These are phyloP conservation scores for Mycalesis mineus DNA, from an alignment of 2,888 invertebrate genomes.

Conservation along the genomic window DNA sequence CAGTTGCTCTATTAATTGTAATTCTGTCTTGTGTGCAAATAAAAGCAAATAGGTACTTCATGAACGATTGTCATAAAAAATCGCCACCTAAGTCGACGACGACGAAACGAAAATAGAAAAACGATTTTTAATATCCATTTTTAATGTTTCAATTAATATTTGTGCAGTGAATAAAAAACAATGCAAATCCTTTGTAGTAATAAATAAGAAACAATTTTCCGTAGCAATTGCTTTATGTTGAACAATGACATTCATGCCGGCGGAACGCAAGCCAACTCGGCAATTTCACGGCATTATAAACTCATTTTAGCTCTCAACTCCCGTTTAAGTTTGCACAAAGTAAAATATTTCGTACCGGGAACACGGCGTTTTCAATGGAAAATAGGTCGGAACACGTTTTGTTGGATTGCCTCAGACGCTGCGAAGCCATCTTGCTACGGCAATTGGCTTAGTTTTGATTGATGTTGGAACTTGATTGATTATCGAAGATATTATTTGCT, in stretches of 20 bases:
- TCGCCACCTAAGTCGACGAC: too few species aligned
- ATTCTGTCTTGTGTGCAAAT: too few species aligned
- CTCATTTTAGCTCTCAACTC: slow-evolving; percentile 44
- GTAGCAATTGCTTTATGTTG: slow-evolving; percentile 17
- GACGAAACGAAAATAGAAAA: too few species aligned
- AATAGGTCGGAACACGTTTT: slow-evolving; percentile 40
- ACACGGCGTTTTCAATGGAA: slow-evolving; percentile 36
- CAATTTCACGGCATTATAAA: slow-evolving; percentile 54
- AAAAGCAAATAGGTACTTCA: too few species aligned
- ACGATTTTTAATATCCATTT: too few species aligned
- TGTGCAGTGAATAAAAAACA: neutral
- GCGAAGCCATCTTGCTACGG: slow-evolving; percentile 17
- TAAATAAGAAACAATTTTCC: slow-evolving; percentile 18
- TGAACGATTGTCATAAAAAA: too few species aligned
- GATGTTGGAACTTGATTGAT: slow-evolving; percentile 20
- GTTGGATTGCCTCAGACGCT: slow-evolving; percentile 23
- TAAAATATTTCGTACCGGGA: slow-evolving; percentile 45
- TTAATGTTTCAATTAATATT: neutral
- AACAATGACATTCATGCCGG: slow-evolving; percentile 26
- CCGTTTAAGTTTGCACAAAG: slow-evolving; percentile 39
- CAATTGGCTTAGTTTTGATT: slow-evolving; percentile 30
- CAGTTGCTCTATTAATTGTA: too few species aligned
- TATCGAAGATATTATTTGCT: neutral
- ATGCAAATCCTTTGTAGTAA: slow-evolving; percentile 7
- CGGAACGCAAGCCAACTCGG: slow-evolving; percentile 34